These are phyloP conservation scores for Oscheius sp. DNA, from an alignment of 1,140 invertebrate species.

Conservation along the genomic window DNA sequence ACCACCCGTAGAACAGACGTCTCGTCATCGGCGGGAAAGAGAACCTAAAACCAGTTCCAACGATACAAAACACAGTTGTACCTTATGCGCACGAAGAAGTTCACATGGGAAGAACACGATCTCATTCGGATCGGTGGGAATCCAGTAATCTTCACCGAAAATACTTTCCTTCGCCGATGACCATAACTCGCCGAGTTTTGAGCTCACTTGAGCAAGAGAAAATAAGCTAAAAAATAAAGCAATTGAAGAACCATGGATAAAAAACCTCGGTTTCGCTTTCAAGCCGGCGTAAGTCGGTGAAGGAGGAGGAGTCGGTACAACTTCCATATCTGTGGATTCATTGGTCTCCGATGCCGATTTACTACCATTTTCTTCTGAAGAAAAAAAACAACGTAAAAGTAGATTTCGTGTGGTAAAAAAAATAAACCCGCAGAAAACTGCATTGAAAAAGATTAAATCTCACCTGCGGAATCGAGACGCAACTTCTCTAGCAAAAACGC, in stretches of 20 bases:
- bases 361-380: no score
- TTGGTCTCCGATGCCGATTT: no score
- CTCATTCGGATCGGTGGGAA: constrained; percentile 37
- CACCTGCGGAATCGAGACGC: background rate
- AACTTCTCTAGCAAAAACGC: background rate
- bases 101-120: constrained; percentile 36
- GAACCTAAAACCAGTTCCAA: background rate
- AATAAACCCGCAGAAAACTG: no score
- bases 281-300: constrained; percentile 1
- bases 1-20: constrained; percentile 27
- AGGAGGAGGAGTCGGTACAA: constrained; percentile 12
- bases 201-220: constrained; percentile 35
- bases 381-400: no score
- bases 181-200: constrained; percentile 37
- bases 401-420: no score
- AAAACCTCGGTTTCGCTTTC: constrained; percentile 16
- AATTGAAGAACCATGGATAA: constrained; percentile 3
- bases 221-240: constrained; percentile 28
- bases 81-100: constrained; percentile 28
- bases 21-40: constrained; percentile 9
- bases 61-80: constrained; percentile 11
- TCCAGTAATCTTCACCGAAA: constrained; percentile 42
- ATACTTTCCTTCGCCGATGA: constrained; percentile 29
- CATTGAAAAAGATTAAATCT: background rate
- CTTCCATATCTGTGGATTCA: background rate